phyloP scores from a whole-genome alignment of 2,113 vertebrate species.

The Indri indri region DNA sequence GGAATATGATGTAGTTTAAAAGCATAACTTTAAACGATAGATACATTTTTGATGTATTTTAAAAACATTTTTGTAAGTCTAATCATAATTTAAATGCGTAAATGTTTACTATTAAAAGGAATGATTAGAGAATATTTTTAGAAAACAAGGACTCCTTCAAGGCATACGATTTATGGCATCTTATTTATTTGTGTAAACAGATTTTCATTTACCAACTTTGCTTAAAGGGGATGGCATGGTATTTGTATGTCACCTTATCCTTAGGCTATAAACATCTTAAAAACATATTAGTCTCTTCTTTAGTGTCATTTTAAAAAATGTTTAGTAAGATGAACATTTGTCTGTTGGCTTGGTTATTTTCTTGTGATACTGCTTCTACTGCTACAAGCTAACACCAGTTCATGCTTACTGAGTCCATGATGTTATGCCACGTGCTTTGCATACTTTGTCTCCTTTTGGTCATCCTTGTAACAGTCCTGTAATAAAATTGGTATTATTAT shows the following conservation, averaged over 20 bases:
- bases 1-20: not conserved
- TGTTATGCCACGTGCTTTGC: rapidly evolving
- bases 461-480: not conserved
- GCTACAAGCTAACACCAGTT: not conserved
- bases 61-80: not conserved
- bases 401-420: rapidly evolving
- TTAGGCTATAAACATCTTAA: not conserved
- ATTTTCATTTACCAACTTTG: not conserved
- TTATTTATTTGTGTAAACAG: slow-evolving; percentile 3
- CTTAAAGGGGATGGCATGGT: not conserved
- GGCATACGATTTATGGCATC: not conserved
- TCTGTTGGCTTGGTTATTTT: not conserved
- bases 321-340: not conserved
- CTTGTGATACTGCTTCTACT: not conserved
- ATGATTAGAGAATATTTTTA: not conserved
- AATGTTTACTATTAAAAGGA: not conserved
- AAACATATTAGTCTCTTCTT: not conserved
- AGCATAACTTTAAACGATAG: not conserved
- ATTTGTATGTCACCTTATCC: not conserved
- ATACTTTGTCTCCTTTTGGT: not conserved
- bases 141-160: not conserved
- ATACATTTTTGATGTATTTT: not conserved
- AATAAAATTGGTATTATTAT: not conserved
- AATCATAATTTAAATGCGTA: not conserved
- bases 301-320: not conserved